Conservation (phyloP, 2,888 invertebrate species). For the Xylophagus ater region DNA sequence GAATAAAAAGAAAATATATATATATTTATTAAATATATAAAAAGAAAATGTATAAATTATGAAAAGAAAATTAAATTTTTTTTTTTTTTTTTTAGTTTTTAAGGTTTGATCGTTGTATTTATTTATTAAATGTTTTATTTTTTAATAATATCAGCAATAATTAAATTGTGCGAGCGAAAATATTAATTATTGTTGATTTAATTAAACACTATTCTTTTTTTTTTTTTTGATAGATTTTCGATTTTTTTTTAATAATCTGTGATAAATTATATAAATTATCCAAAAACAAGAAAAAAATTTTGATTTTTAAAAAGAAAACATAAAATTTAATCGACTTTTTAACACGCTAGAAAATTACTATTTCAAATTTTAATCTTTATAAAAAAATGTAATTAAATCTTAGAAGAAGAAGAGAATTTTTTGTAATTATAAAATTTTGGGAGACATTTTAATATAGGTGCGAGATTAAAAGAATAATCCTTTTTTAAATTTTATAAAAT, state of each 20-base stretch:
- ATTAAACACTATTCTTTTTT: constrained; percentile 4
- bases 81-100: not conserved
- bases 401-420: constrained; percentile 2
- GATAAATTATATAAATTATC: constrained; percentile 13
- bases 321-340: not conserved
- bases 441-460: too few species aligned
- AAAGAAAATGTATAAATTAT: constrained; percentile 1
- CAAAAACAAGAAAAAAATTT: not conserved
- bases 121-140: constrained; percentile 5
- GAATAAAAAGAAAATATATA: constrained; percentile 1
- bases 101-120: constrained; percentile 3
- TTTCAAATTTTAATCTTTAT: constrained; percentile 1
- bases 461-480: too few species aligned
- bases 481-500: too few species aligned
- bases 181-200: constrained; percentile 1
- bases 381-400: too few species aligned
- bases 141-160: constrained; percentile 2
- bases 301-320: not conserved
- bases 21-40: not conserved
- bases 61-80: not conserved
- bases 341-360: constrained; percentile 1
- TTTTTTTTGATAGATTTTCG: constrained; percentile 9
- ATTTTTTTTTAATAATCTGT: constrained; percentile 16
- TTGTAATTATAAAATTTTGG: constrained; percentile 6
- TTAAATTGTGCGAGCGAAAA: constrained; percentile 14